Conservation (phyloP, 2,888 invertebrate genomes). For the Operophtera brumata region DNA sequence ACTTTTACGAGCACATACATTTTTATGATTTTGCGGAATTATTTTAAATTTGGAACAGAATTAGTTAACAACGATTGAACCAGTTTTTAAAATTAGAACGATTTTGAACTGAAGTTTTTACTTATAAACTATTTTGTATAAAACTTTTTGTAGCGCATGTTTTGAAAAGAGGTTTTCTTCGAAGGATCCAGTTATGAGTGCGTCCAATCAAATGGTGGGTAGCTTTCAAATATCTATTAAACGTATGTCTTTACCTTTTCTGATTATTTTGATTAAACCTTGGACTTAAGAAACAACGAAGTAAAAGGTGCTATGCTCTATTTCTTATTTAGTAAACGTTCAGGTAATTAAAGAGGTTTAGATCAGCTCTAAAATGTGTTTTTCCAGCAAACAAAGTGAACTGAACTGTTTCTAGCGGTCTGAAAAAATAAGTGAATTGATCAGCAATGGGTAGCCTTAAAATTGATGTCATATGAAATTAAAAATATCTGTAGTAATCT, state of each 20-base stretch:
- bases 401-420: too few species aligned
- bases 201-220: constrained; percentile 31
- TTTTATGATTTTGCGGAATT: neutral
- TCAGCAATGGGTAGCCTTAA: too few species aligned
- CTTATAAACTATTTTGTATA: neutral
- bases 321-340: too few species aligned
- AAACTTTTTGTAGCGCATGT: constrained; percentile 10
- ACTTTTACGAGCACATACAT: constrained; percentile 26
- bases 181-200: constrained; percentile 18
- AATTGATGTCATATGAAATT: too few species aligned
- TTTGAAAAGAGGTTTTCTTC: constrained; percentile 5
- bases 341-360: too few species aligned
- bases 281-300: too few species aligned
- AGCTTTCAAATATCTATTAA: neutral
- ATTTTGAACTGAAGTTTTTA: neutral
- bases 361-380: too few species aligned
- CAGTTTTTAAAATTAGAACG: neutral
- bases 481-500: too few species aligned
- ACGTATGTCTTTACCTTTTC: neutral
- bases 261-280: too few species aligned
- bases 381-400: too few species aligned
- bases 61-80: neutral
- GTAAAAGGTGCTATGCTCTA: too few species aligned
- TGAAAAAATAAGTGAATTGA: too few species aligned
- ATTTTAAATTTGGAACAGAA: neutral